These are phyloP conservation scores for Aspidapion aeneum DNA, from an alignment of 2,888 invertebrate species.

Conservation along the genomic window DNA sequence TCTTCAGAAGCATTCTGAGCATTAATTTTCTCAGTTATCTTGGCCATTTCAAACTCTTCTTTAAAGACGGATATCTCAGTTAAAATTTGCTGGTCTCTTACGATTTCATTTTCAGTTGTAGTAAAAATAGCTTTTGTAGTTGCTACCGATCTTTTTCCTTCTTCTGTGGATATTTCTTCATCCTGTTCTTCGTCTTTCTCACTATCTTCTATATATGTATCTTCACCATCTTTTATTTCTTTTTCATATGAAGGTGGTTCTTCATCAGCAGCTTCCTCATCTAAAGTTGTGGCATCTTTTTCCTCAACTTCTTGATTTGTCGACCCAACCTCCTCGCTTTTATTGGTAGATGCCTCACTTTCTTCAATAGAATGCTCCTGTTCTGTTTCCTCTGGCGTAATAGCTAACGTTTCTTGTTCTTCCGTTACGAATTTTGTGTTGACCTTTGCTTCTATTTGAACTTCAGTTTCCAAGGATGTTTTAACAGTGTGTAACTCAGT, in stretches of 20 bases:
- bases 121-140: not conserved
- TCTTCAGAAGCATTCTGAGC: too few relatives aligned
- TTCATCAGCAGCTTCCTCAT: not conserved
- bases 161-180: not conserved
- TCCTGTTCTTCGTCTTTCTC: not conserved
- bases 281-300: too few relatives aligned
- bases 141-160: not conserved
- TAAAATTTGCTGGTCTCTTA: not conserved
- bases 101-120: not conserved
- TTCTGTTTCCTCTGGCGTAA: too few relatives aligned
- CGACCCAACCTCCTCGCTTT: too few relatives aligned
- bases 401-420: too few relatives aligned
- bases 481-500: too few relatives aligned
- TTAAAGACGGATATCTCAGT: not conserved
- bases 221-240: not conserved
- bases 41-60: not conserved
- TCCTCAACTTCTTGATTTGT: too few relatives aligned
- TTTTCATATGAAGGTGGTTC: conserved; percentile 1
- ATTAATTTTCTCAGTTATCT: not conserved
- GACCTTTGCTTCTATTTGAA: too few relatives aligned
- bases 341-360: too few relatives aligned
- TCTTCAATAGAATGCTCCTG: too few relatives aligned
- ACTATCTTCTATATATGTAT: not conserved
- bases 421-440: too few relatives aligned
- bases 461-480: too few relatives aligned